These are phyloP conservation scores for Stictonetta naevosa DNA, from an alignment of 2,113 vertebrate species.

Conservation along the genomic window DNA sequence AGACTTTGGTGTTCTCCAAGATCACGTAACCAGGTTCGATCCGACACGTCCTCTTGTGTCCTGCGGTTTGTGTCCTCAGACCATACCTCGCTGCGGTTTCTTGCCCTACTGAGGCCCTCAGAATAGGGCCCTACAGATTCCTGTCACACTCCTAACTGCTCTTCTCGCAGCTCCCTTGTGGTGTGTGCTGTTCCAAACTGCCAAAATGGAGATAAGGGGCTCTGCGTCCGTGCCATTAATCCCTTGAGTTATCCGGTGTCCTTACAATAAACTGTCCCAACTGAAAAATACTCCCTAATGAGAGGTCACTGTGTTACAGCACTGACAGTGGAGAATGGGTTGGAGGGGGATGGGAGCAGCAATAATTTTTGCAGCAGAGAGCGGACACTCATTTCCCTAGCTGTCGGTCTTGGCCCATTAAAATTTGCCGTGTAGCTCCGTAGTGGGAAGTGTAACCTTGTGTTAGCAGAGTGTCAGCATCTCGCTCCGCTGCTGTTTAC, in stretches of 20 bases:
- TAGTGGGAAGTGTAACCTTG: slow-evolving; percentile 62
- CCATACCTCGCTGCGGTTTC: neutral
- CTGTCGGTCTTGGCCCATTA: slow-evolving; percentile 67
- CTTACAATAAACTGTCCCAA: neutral
- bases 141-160: neutral
- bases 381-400: slow-evolving; percentile 52
- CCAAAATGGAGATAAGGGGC: neutral
- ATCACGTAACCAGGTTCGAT: neutral
- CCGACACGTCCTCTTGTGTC: neutral
- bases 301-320: neutral
- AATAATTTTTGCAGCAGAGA: slow-evolving; percentile 21
- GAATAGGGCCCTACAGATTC: neutral
- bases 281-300: neutral
- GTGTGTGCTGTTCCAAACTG: neutral
- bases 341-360: neutral
- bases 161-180: neutral
- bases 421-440: slow-evolving; percentile 34
- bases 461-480: slow-evolving; percentile 70
- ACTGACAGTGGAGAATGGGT: slow-evolving; percentile 2
- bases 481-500: slow-evolving; percentile 73
- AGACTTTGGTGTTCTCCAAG: neutral
- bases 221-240: neutral
- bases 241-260: neutral
- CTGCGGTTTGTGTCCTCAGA: neutral
- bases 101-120: neutral